Conservation (phyloP, 2,888 invertebrate species). For the Drosophila yooni region DNA sequence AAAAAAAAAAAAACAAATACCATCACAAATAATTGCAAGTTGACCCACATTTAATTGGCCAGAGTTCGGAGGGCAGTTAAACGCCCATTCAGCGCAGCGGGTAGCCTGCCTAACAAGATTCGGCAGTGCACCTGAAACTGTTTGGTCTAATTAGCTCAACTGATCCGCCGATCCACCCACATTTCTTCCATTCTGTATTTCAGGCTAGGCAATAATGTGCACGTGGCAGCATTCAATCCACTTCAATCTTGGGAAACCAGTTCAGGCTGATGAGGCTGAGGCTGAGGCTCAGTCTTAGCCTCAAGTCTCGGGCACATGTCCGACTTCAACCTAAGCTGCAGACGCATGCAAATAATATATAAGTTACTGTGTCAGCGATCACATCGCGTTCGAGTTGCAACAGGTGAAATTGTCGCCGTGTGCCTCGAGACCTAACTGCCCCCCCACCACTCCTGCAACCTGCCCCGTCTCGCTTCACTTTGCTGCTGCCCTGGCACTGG, state of each 20-base stretch:
- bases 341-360: slow-evolving; percentile 82
- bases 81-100: slow-evolving; percentile 18
- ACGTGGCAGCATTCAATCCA: slow-evolving; percentile 23
- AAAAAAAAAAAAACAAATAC: neutral
- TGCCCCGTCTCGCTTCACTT: neutral
- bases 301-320: slow-evolving; percentile 1
- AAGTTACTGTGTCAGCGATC: slow-evolving; percentile 83
- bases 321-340: slow-evolving; percentile 3
- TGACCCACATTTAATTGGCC: slow-evolving; percentile 66
- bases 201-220: slow-evolving; percentile 8
- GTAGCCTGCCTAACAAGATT: slow-evolving; percentile 5
- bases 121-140: slow-evolving; percentile 25
- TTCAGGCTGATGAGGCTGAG: neutral
- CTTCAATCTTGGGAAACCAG: slow-evolving; percentile 17
- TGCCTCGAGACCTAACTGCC: slow-evolving; percentile 47
- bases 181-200: neutral
- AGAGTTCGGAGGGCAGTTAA: neutral
- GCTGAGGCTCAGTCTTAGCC: neutral
- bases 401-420: slow-evolving; percentile 83
- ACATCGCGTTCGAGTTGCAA: slow-evolving; percentile 50
- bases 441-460: neutral
- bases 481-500: slow-evolving; percentile 10
- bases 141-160: slow-evolving; percentile 27
- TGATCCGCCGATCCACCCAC: slow-evolving; percentile 32
- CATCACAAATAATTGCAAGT: slow-evolving; percentile 56